Percentiles rank a stretch among this genome's conserved stretches.
Evolutionary conservation across 2,888 invertebrate genomes (phyloP).

Genomic region (Erebia palarica): DNA sequence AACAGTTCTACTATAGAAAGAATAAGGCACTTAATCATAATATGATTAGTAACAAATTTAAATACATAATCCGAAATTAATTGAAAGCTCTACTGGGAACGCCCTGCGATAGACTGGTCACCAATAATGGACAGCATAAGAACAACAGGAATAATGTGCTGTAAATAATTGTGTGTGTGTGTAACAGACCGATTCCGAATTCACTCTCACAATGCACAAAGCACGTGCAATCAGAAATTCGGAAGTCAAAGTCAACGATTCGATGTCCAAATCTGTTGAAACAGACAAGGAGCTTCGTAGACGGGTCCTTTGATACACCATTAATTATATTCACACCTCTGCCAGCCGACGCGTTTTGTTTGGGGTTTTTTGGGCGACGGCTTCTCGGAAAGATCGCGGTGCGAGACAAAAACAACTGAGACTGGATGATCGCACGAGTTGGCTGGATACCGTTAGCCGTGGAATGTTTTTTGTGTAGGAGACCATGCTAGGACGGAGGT

Average conservation of each 20-base stretch:
- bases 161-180: too few species aligned
- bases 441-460: constrained; percentile 23
- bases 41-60: too few species aligned
- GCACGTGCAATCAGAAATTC: constrained; percentile 22
- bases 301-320: constrained; percentile 69
- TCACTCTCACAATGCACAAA: constrained; percentile 18
- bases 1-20: too few species aligned
- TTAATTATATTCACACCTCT: constrained; percentile 81
- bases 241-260: constrained; percentile 30
- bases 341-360: constrained; percentile 51
- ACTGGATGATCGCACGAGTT: constrained; percentile 65
- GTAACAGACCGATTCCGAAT: neutral
- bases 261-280: constrained; percentile 28
- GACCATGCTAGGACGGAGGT: neutral
- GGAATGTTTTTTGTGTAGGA: constrained; percentile 23
- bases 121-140: neutral
- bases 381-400: constrained; percentile 70
- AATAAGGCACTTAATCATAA: too few species aligned
- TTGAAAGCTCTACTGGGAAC: neutral
- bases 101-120: neutral
- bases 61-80: neutral
- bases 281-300: constrained; percentile 21
- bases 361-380: constrained; percentile 58
- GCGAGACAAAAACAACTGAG: constrained; percentile 63
- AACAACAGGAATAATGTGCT: neutral